Conservation (phyloP, 2,888 invertebrate genomes). For the Cancer borealis region DNA sequence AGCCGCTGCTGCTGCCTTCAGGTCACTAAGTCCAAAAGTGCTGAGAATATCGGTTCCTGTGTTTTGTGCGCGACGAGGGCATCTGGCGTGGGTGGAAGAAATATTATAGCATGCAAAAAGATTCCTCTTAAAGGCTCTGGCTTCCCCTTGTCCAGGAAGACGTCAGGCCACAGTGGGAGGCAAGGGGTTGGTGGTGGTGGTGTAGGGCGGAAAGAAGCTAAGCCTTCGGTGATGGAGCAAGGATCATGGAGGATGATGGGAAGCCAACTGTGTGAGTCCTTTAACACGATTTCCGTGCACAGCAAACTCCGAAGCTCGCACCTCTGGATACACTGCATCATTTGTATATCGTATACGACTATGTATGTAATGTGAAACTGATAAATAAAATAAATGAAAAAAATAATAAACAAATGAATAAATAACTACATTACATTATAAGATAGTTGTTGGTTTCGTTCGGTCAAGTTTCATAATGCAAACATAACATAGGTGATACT, state of each 20-base stretch:
- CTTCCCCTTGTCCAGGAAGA: slow-evolving; percentile 9
- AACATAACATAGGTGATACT: neutral
- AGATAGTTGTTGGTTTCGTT: neutral
- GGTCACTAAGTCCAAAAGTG: slow-evolving; percentile 21
- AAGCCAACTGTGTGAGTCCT: neutral
- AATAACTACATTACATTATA: neutral
- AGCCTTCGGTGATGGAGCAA: slow-evolving; percentile 5
- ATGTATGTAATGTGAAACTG: no score
- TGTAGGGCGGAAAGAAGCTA: neutral
- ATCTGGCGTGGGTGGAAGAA: neutral
- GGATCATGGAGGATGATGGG: neutral
- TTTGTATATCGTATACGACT: neutral
- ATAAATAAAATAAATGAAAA: neutral
- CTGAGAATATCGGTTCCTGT: slow-evolving; percentile 1
- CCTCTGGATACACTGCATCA: neutral
- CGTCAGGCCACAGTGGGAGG: neutral
- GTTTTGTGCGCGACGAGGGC: neutral
- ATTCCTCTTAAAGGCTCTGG: neutral
- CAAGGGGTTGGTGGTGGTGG: neutral
- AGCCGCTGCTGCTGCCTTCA: neutral
- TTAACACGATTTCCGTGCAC: neutral
- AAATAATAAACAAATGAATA: neutral
- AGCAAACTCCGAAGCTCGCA: neutral
- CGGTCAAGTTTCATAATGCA: neutral
- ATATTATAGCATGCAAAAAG: neutral